These are phyloP conservation scores for Pollachius pollachius DNA, from an alignment of 2,113 vertebrate species.

Conservation along the genomic window DNA sequence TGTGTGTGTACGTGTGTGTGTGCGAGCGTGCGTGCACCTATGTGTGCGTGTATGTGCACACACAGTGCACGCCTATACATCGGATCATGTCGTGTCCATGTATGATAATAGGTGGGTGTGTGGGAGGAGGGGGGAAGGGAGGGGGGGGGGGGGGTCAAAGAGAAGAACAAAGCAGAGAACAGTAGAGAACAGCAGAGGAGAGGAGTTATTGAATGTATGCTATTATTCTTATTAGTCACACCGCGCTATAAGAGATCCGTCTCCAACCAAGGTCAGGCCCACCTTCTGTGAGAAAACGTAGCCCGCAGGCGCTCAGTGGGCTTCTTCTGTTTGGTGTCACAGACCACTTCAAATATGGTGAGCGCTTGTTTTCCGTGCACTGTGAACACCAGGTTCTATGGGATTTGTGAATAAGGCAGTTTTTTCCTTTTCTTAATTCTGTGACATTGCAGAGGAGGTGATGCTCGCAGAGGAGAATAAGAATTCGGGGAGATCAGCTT, in stretches of 20 bases:
- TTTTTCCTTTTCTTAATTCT: conserved; percentile 1
- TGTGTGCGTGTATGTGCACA: conserved; percentile 12
- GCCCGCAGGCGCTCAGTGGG: background rate
- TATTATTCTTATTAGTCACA: conserved; percentile 31
- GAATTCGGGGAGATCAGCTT: conserved; percentile 90
- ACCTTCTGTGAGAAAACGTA: conserved; percentile 14
- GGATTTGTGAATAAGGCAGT: background rate
- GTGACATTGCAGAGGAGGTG: conserved; percentile 86
- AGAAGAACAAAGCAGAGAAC: background rate
- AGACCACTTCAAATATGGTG: background rate
- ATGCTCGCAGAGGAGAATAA: conserved; percentile 99
- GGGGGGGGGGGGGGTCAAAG: conserved; percentile 47
- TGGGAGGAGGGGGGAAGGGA: conserved; percentile 58
- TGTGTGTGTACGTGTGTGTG: background rate
- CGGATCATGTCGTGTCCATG: too few species aligned
- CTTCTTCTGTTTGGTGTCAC: background rate
- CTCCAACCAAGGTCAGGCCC: conserved; percentile 45
- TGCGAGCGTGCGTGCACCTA: background rate
- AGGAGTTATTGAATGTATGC: conserved; percentile 21
- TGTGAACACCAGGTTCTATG: too few species aligned
- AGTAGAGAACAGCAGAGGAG: background rate
- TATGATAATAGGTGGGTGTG: conserved; percentile 45
- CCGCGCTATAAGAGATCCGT: conserved; percentile 31
- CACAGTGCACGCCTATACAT: too few species aligned
- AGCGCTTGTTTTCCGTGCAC: too few species aligned